Percentiles rank a stretch among this genome's conserved stretches.
Evolutionary conservation across 2,797 vertebrate genomes (phyloP).

Genomic region (Pangasius mekongensis): DNA sequence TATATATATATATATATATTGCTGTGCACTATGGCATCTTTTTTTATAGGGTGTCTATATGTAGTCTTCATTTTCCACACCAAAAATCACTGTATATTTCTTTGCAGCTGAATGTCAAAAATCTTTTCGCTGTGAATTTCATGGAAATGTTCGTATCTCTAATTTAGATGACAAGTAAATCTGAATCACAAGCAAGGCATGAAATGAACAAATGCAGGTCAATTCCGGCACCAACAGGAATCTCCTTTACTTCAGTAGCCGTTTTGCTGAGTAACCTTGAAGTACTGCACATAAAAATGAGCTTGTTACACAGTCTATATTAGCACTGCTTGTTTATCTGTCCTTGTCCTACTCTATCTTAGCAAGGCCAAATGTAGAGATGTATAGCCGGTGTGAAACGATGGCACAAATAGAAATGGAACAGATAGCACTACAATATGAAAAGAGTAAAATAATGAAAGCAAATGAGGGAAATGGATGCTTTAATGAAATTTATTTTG

Average conservation of each 20-base stretch:
- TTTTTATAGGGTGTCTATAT: too few species aligned
- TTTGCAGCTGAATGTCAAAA: neutral
- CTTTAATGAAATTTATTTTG: neutral
- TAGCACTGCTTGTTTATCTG: neutral
- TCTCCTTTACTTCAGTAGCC: neutral
- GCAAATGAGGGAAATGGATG: neutral
- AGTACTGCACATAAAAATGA: neutral
- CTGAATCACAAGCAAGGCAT: neutral
- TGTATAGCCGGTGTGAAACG: neutral
- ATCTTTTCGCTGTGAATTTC: neutral
- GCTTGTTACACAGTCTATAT: neutral
- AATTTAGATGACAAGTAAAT: neutral
- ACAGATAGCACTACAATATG: neutral
- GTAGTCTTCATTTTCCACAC: neutral
- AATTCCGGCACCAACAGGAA: neutral
- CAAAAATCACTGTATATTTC: neutral
- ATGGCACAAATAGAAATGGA: neutral
- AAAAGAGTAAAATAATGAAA: neutral
- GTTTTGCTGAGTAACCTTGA: neutral
- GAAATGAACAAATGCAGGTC: neutral
- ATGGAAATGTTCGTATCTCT: neutral
- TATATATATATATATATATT: too few species aligned
- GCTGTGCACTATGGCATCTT: too few species aligned
- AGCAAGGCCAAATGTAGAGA: neutral
- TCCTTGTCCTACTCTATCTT: neutral